Conservation (phyloP, 2,113 vertebrate genomes). For the Pseudolaguvia tuberculata region DNA sequence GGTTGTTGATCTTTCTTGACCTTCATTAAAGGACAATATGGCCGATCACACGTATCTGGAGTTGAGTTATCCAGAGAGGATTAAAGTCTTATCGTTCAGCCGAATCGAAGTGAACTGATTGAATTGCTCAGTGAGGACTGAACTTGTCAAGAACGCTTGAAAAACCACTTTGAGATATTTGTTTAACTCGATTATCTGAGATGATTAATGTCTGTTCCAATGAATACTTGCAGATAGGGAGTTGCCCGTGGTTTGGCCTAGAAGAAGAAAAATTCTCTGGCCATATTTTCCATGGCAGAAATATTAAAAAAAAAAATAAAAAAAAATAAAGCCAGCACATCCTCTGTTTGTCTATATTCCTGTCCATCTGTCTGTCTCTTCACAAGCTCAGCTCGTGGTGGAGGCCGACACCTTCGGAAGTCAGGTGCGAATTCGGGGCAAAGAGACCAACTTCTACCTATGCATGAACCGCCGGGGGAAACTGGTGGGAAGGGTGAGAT, state of each 20-base stretch:
- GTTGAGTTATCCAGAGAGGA: conserved; percentile 2
- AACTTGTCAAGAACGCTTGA: conserved; percentile 29
- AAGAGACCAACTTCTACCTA: conserved; percentile 84
- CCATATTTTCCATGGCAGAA: conserved; percentile 35
- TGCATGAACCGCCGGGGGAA: conserved; percentile 87
- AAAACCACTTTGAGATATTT: neutral
- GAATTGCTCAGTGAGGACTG: conserved; percentile 34
- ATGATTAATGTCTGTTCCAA: conserved; percentile 10
- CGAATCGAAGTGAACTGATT: neutral
- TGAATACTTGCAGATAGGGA: conserved; percentile 35
- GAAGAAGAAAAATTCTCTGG: conserved; percentile 31
- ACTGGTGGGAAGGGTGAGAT: conserved; percentile 83
- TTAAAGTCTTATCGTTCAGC: conserved; percentile 33
- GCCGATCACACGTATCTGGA: neutral
- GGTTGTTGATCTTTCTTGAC: conserved; percentile 63
- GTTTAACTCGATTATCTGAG: neutral
- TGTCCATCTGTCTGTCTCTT: conserved; percentile 55
- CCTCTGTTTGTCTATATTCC: conserved; percentile 25
- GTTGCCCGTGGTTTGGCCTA: conserved; percentile 26
- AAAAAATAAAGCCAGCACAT: conserved; percentile 17
- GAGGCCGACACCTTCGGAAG: conserved; percentile 87
- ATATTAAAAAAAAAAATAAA: too few relatives aligned
- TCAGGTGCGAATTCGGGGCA: conserved; percentile 86
- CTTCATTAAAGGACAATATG: conserved; percentile 37
- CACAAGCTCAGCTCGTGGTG: conserved; percentile 87